phyloP scores from a whole-genome alignment of 2,888 invertebrate genomes.

The Spodoptera exigua region DNA sequence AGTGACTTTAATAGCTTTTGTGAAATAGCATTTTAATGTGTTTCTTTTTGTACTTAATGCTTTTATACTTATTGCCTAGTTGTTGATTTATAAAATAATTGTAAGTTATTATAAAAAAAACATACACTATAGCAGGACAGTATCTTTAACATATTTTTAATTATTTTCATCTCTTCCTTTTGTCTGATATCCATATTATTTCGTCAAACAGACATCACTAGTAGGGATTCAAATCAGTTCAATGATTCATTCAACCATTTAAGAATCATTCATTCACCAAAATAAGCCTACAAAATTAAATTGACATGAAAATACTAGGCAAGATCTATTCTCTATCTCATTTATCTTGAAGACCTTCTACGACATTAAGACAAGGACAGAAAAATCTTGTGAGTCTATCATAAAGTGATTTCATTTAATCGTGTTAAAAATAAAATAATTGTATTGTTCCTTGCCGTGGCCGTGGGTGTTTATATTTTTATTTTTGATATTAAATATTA shows the following conservation, averaged over 20 bases:
- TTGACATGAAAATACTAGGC: slow-evolving; percentile 6
- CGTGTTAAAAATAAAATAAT: slow-evolving; percentile 18
- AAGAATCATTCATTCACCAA: slow-evolving; percentile 38
- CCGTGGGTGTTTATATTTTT: slow-evolving; percentile 49
- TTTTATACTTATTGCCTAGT: slow-evolving; percentile 23
- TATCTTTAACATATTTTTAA: not conserved
- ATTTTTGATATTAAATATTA: slow-evolving; percentile 21
- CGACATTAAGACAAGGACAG: slow-evolving; percentile 32
- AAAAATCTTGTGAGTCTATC: slow-evolving; percentile 4
- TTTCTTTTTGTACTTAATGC: not conserved
- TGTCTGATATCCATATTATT: too few relatives aligned
- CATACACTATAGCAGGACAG: not conserved
- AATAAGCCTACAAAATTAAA: slow-evolving; percentile 37
- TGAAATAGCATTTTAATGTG: slow-evolving; percentile 4
- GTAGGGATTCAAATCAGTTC: slow-evolving; percentile 14
- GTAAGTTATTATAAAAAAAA: too few relatives aligned
- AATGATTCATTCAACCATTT: slow-evolving; percentile 22
- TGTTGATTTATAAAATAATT: not conserved
- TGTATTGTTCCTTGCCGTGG: slow-evolving; percentile 9
- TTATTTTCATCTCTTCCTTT: not conserved
- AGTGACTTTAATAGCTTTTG: slow-evolving; percentile 1
- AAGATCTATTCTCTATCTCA: slow-evolving; percentile 28
- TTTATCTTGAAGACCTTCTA: not conserved
- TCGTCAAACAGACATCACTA: slow-evolving; percentile 39
- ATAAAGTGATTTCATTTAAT: slow-evolving; percentile 13